Base-by-base conservation (phyloP, 2,888 invertebrate species). In the Clostera curtula region DNA sequence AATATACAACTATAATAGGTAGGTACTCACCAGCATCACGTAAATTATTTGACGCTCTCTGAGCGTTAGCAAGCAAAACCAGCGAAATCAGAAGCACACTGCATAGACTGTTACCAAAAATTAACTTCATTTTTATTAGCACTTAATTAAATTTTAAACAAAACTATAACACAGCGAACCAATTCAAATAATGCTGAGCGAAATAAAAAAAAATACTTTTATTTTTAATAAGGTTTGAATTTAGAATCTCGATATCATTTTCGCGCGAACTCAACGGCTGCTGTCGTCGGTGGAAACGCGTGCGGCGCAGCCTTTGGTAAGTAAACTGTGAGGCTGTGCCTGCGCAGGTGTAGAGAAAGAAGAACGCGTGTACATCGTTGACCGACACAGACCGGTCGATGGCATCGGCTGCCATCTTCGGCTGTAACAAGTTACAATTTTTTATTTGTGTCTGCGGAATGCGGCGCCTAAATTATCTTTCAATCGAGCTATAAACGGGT, bases 11-110 rank as follows among this genome's bases (percentile, higher is more conserved):
- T n/a, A n/a, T n/a, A n/a, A n/a, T n/a, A n/a, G n/a, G n/a, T n/a
- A n/a, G n/a, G 5, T 25, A 69, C 80, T 75, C 43, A 83, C 84
- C 83, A 54, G 67, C 65, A 51, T 80, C 76, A 61, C 70, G 66
- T 29, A 65, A 58, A 40, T 65, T 68, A 39, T 67, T 69, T 0
- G 76, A 62, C 5, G 71, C 49, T 50, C 76, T 75, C 57, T 84
- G 84, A 25, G 83, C 82, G 57, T 65, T 77, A 19, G 70, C 76
- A 43, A 84, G 50, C 30, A 83, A 55, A 43, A 82, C 68, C 44
- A 84, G 47, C 17, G 71, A 74, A 42, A 82, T 64, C 51, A 84
- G 43, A 38, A 84, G 39, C 41, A 82, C 73, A 71, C 73, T 67
- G 12, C 68, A 69, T 41, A 80, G 53, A 43, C 68, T 68, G 34